Percentiles rank a stretch among this genome's conserved stretches.
Conservation (phyloP, 92 coral and sea anemone species). For the Paragorgia papillata region DNA sequence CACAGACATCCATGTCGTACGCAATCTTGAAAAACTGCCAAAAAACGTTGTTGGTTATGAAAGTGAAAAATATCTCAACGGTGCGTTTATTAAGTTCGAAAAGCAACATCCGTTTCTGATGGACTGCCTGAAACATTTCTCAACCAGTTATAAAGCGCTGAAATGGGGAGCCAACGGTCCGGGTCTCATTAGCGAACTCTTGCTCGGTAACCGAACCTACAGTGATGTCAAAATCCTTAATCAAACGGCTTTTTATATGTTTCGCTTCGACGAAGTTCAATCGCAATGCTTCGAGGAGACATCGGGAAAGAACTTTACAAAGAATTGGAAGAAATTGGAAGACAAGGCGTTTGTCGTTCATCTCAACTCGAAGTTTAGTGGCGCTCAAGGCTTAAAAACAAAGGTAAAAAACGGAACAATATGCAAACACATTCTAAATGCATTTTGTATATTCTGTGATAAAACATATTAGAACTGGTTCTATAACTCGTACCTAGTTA, state of each 20-base stretch:
- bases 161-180: constrained; percentile 44
- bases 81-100: constrained; percentile 35
- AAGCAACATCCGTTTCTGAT: constrained; percentile 8
- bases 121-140: not conserved
- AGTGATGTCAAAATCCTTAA: not conserved
- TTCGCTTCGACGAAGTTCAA: not conserved
- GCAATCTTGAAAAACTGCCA: not conserved
- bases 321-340: constrained; percentile 13
- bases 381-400: not conserved
- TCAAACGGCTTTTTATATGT: constrained; percentile 16
- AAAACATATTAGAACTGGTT: too few species aligned
- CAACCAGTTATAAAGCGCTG: not conserved
- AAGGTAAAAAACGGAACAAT: constrained; percentile 42
- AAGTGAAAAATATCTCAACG: not conserved
- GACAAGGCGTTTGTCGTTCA: constrained; percentile 18
- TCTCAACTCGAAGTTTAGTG: too few species aligned
- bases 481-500: too few species aligned
- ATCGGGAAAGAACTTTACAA: constrained; percentile 1
- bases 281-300: constrained; percentile 34
- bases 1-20: constrained; percentile 19
- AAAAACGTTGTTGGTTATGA: constrained; percentile 15
- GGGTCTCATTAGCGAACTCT: constrained; percentile 3
- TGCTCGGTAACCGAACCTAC: not conserved
- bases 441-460: constrained; percentile 46
- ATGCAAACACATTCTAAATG: constrained; percentile 31